Conservation (phyloP, 2,888 invertebrate genomes). For the Ochropleura leucogaster region DNA sequence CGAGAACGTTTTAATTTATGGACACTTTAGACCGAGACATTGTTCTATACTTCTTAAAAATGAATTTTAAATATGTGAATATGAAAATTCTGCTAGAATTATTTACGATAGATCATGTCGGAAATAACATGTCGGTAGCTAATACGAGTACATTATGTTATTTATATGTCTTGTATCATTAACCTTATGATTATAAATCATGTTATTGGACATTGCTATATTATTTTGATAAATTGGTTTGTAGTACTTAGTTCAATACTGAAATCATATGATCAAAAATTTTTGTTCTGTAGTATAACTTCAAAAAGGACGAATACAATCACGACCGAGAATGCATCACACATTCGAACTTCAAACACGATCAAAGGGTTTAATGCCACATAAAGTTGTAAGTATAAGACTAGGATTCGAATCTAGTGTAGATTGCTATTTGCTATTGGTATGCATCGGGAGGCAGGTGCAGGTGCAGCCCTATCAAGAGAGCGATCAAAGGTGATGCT, state of each 20-base stretch:
- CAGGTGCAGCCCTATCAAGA: conserved; percentile 52
- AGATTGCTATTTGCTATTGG: conserved; percentile 50
- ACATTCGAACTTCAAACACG: conserved; percentile 13
- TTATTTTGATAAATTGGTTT: neutral
- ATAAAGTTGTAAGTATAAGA: conserved; percentile 25
- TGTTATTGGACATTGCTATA: neutral
- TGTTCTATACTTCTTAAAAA: conserved; percentile 72
- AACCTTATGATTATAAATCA: neutral
- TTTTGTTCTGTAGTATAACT: neutral
- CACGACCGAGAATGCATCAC: neutral
- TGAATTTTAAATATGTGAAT: conserved; percentile 62
- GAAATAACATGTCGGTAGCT: neutral
- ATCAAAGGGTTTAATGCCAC: conserved; percentile 29
- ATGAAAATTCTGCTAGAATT: conserved; percentile 46
- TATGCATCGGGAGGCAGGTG: conserved; percentile 56
- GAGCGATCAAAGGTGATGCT: conserved; percentile 63
- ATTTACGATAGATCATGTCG: conserved; percentile 26
- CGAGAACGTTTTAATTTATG: conserved; percentile 84
- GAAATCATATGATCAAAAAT: neutral
- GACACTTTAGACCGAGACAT: conserved; percentile 78
- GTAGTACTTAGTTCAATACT: too few species aligned
- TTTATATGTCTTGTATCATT: neutral
- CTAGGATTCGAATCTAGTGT: conserved; percentile 33
- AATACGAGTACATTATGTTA: neutral
- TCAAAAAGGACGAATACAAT: neutral